Conservation (phyloP, 2,113 vertebrate species). For the Podiceps cristatus region DNA sequence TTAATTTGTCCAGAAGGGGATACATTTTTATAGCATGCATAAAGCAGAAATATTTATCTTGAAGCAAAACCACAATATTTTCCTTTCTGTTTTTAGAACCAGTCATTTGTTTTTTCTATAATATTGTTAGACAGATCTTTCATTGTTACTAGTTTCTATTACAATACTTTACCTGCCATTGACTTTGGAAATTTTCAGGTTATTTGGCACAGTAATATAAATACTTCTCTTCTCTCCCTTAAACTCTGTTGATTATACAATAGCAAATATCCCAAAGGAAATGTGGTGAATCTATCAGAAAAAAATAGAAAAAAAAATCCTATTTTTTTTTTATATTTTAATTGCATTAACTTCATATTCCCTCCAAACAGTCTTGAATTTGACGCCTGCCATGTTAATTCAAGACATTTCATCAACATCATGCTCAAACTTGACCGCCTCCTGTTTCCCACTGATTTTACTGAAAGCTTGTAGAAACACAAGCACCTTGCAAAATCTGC, state of each 20-base stretch:
- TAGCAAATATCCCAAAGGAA: not conserved
- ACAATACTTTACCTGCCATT: not conserved
- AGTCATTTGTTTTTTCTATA: not conserved
- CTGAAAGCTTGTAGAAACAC: not conserved
- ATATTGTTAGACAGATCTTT: not conserved
- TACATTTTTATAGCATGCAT: slow-evolving; percentile 20
- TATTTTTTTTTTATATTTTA: not conserved
- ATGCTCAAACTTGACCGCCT: not conserved
- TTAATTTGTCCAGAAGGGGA: slow-evolving; percentile 24
- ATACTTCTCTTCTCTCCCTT: not conserved
- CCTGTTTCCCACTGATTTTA: not conserved
- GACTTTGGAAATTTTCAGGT: not conserved
- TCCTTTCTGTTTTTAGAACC: slow-evolving; percentile 43
- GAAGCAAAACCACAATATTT: slow-evolving; percentile 23
- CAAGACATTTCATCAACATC: not conserved
- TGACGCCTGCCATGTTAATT: not conserved
- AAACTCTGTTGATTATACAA: not conserved
- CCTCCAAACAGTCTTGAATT: not conserved
- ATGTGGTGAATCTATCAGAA: not conserved
- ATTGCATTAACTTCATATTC: not conserved
- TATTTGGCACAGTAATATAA: not conserved
- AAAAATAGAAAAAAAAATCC: not conserved
- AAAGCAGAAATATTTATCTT: slow-evolving; percentile 51
- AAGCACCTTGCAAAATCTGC: not conserved
- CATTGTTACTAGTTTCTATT: not conserved